Conservation (phyloP, 2,888 invertebrate species). For the Drosophila mimetica region DNA sequence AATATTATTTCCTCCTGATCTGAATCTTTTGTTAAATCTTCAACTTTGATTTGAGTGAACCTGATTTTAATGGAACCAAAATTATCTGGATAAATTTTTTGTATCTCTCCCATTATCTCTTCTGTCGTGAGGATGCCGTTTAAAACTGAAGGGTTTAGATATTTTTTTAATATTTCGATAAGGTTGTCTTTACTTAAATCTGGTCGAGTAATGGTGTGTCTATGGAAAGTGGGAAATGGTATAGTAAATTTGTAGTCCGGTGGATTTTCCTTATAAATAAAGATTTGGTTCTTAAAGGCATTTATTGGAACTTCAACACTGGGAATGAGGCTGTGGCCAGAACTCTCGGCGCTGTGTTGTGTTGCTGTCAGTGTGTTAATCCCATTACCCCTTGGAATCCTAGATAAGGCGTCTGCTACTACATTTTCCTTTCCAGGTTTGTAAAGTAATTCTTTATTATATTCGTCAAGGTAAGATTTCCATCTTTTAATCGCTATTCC, state of each 20-base stretch:
- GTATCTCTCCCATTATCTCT: neutral
- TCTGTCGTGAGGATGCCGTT: neutral
- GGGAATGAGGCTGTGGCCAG: too few species aligned
- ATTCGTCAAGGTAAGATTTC: too few species aligned
- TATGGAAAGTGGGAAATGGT: neutral
- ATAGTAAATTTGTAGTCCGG: too few species aligned
- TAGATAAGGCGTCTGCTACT: too few species aligned
- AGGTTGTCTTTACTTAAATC: neutral
- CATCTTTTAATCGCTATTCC: too few species aligned
- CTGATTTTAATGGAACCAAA: constrained; percentile 1
- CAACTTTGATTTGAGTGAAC: constrained; percentile 14
- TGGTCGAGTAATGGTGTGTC: neutral
- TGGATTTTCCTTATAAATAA: too few species aligned
- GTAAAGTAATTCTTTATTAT: too few species aligned
- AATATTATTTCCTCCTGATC: constrained; percentile 10
- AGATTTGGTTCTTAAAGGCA: too few species aligned
- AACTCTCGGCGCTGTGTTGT: neutral
- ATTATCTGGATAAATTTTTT: neutral
- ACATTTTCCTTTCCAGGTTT: too few species aligned
- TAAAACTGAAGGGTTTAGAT: neutral
- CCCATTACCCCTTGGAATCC: too few species aligned
- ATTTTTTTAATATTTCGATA: neutral
- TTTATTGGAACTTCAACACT: neutral
- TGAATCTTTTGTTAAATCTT: constrained; percentile 13
- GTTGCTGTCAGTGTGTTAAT: neutral